Evolutionary conservation across 2,888 invertebrate species (phyloP).

Genomic region (Lasioglossum zephyrum): DNA sequence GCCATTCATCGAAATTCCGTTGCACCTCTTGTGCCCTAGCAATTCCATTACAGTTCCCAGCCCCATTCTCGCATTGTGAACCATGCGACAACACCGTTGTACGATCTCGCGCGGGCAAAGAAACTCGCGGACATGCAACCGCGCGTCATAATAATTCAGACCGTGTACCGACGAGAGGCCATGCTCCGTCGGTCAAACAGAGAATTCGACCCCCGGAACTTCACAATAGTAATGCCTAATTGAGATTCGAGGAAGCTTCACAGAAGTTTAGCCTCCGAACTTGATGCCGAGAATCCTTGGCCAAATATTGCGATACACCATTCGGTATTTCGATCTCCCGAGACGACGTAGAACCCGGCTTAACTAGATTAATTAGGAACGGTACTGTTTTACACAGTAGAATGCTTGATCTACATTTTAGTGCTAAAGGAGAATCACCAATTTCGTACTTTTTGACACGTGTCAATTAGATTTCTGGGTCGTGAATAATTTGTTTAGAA

Average conservation of each 20-base stretch:
- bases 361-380: not conserved
- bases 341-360: not conserved
- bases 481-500: not conserved
- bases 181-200: not conserved
- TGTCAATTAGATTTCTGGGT: not conserved
- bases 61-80: not conserved
- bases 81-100: not conserved
- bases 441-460: not conserved
- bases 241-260: not conserved
- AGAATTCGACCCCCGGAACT: not conserved
- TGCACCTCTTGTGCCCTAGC: not conserved
- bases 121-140: not conserved
- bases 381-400: not conserved
- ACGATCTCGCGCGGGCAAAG: not conserved
- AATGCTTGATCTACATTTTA: not conserved
- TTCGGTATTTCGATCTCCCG: not conserved
- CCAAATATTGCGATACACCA: not conserved
- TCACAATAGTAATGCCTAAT: not conserved
- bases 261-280: not conserved
- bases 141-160: not conserved
- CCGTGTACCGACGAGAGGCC: not conserved
- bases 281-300: not conserved
- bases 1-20: constrained; percentile 52
- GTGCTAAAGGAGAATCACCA: not conserved
- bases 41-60: constrained; percentile 11